These are phyloP conservation scores for Dreissena rostriformis DNA, from an alignment of 1,140 invertebrate species.

Conservation along the genomic window DNA sequence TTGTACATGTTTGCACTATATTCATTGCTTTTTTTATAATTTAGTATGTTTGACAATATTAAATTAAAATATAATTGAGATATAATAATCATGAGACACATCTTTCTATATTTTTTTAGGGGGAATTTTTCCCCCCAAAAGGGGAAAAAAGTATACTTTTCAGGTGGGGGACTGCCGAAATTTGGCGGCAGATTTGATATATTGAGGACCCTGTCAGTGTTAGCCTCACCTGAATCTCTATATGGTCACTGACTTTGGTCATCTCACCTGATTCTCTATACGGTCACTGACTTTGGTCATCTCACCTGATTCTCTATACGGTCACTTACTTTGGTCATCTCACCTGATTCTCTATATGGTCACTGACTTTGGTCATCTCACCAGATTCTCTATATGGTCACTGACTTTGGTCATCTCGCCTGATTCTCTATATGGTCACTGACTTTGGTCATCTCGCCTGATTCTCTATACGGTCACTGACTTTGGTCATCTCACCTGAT, in stretches of 20 bases:
- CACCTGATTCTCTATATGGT: not conserved
- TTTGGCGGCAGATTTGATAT: too few relatives aligned
- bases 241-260: too few relatives aligned
- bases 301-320: slow-evolving; percentile 49
- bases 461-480: slow-evolving; percentile 74
- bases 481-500: slow-evolving; percentile 67
- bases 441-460: slow-evolving; percentile 69
- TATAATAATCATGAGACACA: too few relatives aligned
- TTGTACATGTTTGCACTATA: too few relatives aligned
- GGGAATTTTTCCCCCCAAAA: too few relatives aligned
- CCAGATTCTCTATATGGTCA: slow-evolving; percentile 77
- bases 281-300: slow-evolving; percentile 69
- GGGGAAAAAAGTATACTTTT: too few relatives aligned
- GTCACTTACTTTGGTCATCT: not conserved
- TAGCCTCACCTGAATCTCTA: slow-evolving; percentile 55
- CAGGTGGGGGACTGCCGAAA: too few relatives aligned
- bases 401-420: slow-evolving; percentile 70
- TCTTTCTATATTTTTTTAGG: too few relatives aligned
- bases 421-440: not conserved
- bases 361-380: slow-evolving; percentile 55
- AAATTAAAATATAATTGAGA: too few relatives aligned
- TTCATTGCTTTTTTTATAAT: too few relatives aligned
- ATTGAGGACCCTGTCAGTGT: too few relatives aligned
- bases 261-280: slow-evolving; percentile 78
- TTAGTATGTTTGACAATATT: too few relatives aligned